phyloP scores from a whole-genome alignment of 2,113 vertebrate species.

The Eleginops maclovinus region DNA sequence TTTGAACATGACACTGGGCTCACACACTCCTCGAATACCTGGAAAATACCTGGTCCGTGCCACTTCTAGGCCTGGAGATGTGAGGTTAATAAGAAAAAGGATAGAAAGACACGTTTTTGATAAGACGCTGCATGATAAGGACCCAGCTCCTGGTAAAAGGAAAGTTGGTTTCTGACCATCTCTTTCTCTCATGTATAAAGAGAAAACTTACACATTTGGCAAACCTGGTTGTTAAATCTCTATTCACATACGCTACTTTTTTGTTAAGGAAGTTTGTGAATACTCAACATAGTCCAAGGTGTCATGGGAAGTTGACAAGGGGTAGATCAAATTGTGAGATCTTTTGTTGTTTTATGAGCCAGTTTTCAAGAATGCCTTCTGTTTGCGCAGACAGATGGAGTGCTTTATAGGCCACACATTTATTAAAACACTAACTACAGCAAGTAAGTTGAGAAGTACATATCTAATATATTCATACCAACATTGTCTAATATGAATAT shows the following conservation, averaged over 20 bases:
- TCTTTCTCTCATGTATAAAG: neutral
- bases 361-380: neutral
- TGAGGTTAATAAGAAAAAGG: neutral
- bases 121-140: neutral
- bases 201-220: too few relatives aligned
- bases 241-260: neutral
- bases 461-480: neutral
- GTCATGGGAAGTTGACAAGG: neutral
- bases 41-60: neutral
- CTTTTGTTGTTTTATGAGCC: neutral
- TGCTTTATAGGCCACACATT: too few relatives aligned
- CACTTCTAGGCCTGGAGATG: neutral
- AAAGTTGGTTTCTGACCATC: neutral
- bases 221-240: too few relatives aligned
- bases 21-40: constrained; percentile 14
- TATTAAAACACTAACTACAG: neutral
- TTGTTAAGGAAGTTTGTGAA: neutral
- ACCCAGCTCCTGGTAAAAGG: neutral
- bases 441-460: neutral
- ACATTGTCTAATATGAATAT: neutral
- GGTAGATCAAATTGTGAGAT: neutral
- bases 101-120: neutral
- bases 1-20: constrained; percentile 16
- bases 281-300: neutral
- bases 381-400: neutral